phyloP scores from a whole-genome alignment of 2,113 vertebrate genomes.

The Coptodon rendalli region DNA sequence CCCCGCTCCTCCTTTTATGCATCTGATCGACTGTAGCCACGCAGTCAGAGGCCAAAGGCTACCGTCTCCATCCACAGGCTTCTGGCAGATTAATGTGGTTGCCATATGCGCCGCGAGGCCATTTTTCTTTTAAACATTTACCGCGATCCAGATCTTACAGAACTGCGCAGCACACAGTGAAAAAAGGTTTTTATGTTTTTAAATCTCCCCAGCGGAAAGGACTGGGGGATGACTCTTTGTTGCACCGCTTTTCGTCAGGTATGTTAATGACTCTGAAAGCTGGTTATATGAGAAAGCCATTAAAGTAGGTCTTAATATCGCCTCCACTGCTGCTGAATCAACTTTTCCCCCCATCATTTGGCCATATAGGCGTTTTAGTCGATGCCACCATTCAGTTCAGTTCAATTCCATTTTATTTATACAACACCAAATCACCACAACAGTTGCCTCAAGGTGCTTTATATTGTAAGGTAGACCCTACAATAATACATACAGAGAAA shows the following conservation, averaged over 20 bases:
- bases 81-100: constrained; percentile 33
- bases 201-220: constrained; percentile 1
- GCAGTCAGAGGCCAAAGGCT: constrained; percentile 14
- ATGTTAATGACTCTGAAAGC: constrained; percentile 35
- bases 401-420: neutral
- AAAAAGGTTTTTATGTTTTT: constrained; percentile 5
- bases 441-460: neutral
- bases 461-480: neutral
- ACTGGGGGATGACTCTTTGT: neutral
- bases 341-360: neutral
- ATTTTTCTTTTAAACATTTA: constrained; percentile 24
- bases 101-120: constrained; percentile 36
- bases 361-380: neutral
- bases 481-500: neutral
- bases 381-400: neutral
- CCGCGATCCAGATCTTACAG: constrained; percentile 9
- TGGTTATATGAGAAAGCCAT: constrained; percentile 12
- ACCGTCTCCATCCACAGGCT: constrained; percentile 3
- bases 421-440: neutral
- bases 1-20: neutral
- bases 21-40: constrained; percentile 14
- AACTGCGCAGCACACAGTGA: neutral
- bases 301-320: neutral
- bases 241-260: neutral
- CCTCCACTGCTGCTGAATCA: neutral